These are phyloP conservation scores for Desoria tigrina DNA, from an alignment of 2,888 invertebrate species.

Conservation along the genomic window DNA sequence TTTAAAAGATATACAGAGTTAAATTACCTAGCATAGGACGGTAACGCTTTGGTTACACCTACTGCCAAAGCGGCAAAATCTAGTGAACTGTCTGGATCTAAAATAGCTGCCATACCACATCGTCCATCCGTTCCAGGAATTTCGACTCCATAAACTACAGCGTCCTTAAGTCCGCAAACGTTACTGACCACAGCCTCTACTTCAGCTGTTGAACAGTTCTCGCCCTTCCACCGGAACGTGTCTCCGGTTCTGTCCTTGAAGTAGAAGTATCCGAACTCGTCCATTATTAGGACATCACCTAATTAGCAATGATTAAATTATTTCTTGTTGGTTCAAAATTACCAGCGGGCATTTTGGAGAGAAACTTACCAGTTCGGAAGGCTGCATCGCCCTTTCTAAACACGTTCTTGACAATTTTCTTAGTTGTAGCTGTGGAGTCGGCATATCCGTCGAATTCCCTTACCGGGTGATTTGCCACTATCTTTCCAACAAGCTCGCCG, in stretches of 20 bases:
- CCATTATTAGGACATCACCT: conserved; percentile 79
- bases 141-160: conserved; percentile 91
- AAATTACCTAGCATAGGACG: conserved; percentile 82
- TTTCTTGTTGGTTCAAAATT: not conserved
- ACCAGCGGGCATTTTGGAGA: not conserved
- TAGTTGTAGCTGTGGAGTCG: conserved; percentile 81
- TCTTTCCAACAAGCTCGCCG: conserved; percentile 95
- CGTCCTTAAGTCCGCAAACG: conserved; percentile 77
- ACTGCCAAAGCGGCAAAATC: conserved; percentile 65
- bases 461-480: conserved; percentile 81
- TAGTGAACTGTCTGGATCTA: conserved; percentile 66
- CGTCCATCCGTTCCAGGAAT: conserved; percentile 78
- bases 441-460: conserved; percentile 88
- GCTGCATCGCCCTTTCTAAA: conserved; percentile 86
- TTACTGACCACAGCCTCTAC: conserved; percentile 90
- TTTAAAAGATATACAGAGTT: too few species aligned
- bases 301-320: not conserved
- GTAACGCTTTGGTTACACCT: conserved; percentile 71
- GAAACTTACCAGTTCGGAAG: conserved; percentile 71
- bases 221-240: conserved; percentile 68
- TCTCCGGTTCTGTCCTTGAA: conserved; percentile 96
- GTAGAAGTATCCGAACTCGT: conserved; percentile 88
- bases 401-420: conserved; percentile 85
- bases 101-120: conserved; percentile 93
- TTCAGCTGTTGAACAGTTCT: conserved; percentile 47